Evolutionary conservation across 2,888 invertebrate genomes (phyloP), one percentile per base, ranked within the genome.

Genomic region (Neocrepidodera transversa): DNA sequence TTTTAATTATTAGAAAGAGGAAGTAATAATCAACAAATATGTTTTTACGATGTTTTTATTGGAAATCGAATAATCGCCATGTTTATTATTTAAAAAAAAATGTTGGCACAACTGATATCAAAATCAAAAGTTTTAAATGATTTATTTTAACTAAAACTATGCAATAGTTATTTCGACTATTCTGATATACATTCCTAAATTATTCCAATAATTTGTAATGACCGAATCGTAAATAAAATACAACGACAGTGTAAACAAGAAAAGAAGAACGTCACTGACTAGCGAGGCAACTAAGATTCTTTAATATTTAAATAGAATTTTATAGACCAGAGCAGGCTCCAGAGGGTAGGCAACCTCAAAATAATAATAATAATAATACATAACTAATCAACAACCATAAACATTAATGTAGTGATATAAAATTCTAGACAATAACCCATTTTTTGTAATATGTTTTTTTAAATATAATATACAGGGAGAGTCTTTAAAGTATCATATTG

Each of bases 251-350:
- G 67, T 68, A 69, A 71, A 71, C 68, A 71, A 68, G 67, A 63
- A 58, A 64, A 59, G 52, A 66, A 68, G 52, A 66, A 68, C 71
- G 74, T 72, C 72, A 74, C 61, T 71, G 71, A 74, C 71, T 74
- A 73, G 74, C 74, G 73, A 71, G 68, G 63, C 60, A 60, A 57
- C 62, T 60, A 65, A 67, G 68, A 71, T 73, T 71, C 70, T 68
- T 69, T 67, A 23, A 68, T 66, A 71, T 71, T 69, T 71, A 74
- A 69, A 66, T 68, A 67, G 66, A 68, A 59, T 52, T 59, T 52
- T n/a, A 43, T 13, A 43, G 7, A 16, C 23, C 43, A 35, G 35
- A 13, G 2, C 1, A 2, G 14, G 11, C 35, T 30, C n/a, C n/a
- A 30, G 4, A 23, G 23, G 23, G 23, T 23, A 6, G 23, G 23